phyloP scores from a whole-genome alignment of 30 jellyfish, hydroid and myxozoan genomes.

The Pseudorhiza aurosa region DNA sequence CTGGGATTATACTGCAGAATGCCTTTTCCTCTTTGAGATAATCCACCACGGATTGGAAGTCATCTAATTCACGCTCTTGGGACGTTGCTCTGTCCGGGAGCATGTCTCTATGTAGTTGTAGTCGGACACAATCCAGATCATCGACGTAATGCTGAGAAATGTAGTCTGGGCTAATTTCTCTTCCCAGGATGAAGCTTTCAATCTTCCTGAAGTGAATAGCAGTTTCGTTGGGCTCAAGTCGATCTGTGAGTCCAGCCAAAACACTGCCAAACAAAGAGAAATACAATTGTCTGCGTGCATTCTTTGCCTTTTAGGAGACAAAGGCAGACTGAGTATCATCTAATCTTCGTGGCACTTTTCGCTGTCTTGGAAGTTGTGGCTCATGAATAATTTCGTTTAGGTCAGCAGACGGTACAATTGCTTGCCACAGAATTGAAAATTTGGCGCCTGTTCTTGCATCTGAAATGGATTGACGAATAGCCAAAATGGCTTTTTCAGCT shows the following conservation, averaged over 20 bases:
- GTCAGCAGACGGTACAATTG: too few species aligned
- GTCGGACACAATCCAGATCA: slow-evolving; percentile 59
- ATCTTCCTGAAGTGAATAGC: too few species aligned
- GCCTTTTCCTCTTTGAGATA: slow-evolving; percentile 40
- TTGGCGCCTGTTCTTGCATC: slow-evolving; percentile 41
- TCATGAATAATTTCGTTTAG: slow-evolving; percentile 4
- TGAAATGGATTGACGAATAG: slow-evolving; percentile 8
- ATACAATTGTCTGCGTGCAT: slow-evolving; percentile 36
- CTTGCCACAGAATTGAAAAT: slow-evolving; percentile 15
- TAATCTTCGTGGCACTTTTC: slow-evolving; percentile 10
- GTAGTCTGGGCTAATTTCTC: slow-evolving; percentile 48
- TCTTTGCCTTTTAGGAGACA: slow-evolving; percentile 22
- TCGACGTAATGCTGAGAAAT: slow-evolving; percentile 57
- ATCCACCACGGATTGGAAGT: slow-evolving; percentile 41
- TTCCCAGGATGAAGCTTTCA: slow-evolving; percentile 28
- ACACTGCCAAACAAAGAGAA: slow-evolving; percentile 13
- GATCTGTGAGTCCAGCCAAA: slow-evolving; percentile 21
- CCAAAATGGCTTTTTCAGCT: slow-evolving; percentile 19
- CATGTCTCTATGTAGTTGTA: too few species aligned
- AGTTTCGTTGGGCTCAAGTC: slow-evolving; percentile 28
- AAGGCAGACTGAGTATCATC: too few species aligned
- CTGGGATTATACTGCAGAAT: slow-evolving; percentile 47
- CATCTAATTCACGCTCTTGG: slow-evolving; percentile 43
- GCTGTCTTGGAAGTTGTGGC: slow-evolving; percentile 37
- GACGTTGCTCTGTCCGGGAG: slow-evolving; percentile 31